These are phyloP conservation scores for Stegostoma tigrinum DNA, from an alignment of 2,113 vertebrate species.

Conservation along the genomic window DNA sequence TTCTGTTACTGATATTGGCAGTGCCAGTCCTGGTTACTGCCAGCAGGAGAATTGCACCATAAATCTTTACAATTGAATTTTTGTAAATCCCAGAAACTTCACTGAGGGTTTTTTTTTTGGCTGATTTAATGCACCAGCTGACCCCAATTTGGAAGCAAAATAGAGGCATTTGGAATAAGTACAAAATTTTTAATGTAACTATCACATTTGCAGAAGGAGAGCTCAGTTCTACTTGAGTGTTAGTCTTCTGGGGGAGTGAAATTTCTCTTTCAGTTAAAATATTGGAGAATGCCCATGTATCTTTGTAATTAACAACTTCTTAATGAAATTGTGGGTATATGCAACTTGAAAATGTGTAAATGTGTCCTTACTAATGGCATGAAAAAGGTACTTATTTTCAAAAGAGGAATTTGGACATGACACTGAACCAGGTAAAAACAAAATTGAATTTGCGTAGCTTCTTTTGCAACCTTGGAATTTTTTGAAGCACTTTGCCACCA, in stretches of 20 bases:
- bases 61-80: conserved; percentile 30
- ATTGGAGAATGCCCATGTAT: not conserved
- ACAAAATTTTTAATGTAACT: not conserved
- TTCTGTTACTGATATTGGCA: not conserved
- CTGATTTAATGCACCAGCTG: conserved; percentile 21
- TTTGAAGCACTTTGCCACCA: not conserved
- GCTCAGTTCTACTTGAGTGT: not conserved
- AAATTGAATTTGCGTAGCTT: not conserved
- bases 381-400: not conserved
- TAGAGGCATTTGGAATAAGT: not conserved
- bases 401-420: not conserved
- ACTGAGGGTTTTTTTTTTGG: conserved; percentile 3
- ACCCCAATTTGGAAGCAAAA: conserved; percentile 22
- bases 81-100: conserved; percentile 19
- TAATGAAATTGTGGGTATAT: not conserved
- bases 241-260: not conserved
- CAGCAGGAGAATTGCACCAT: conserved; percentile 18
- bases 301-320: not conserved
- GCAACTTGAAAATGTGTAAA: not conserved
- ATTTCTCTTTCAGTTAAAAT: not conserved
- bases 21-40: not conserved
- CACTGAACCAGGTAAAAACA: not conserved
- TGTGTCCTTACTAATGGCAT: not conserved
- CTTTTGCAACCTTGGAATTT: not conserved
- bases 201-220: not conserved